Conservation (phyloP, 2,797 vertebrate genomes). For the Melanotaenia boesemani region DNA sequence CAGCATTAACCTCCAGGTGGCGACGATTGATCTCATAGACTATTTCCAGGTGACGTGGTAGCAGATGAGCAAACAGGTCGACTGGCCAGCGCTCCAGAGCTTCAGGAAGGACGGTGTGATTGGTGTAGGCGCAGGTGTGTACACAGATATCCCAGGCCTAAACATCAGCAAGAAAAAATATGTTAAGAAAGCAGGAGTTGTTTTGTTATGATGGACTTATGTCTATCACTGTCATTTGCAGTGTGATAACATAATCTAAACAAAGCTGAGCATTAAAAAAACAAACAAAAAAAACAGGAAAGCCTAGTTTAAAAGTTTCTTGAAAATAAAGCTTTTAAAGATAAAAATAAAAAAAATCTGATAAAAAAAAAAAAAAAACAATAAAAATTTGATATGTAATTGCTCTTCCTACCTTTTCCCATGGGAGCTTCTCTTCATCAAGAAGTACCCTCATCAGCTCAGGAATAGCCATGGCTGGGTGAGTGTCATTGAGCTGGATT, state of each 20-base stretch:
- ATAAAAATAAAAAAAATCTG: neutral
- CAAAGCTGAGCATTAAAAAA: neutral
- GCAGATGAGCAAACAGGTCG: constrained; percentile 92
- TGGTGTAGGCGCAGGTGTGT: constrained; percentile 95
- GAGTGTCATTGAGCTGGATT: constrained; percentile 98
- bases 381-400: neutral
- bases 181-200: neutral
- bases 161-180: neutral
- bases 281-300: neutral
- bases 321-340: neutral
- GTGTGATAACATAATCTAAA: neutral
- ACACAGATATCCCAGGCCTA: constrained; percentile 96
- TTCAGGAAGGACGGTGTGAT: constrained; percentile 97
- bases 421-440: constrained; percentile 91
- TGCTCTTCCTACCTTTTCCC: constrained; percentile 87
- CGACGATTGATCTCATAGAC: constrained; percentile 94
- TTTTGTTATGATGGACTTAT: neutral
- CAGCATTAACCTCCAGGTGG: constrained; percentile 89
- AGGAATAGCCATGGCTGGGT: constrained; percentile 95
- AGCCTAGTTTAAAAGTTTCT: neutral
- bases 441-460: constrained; percentile 96
- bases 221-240: neutral
- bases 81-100: constrained; percentile 97
- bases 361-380: too few species aligned
- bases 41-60: constrained; percentile 95